phyloP scores from a whole-genome alignment of 2,113 vertebrate genomes.

The Macaca mulatta region DNA sequence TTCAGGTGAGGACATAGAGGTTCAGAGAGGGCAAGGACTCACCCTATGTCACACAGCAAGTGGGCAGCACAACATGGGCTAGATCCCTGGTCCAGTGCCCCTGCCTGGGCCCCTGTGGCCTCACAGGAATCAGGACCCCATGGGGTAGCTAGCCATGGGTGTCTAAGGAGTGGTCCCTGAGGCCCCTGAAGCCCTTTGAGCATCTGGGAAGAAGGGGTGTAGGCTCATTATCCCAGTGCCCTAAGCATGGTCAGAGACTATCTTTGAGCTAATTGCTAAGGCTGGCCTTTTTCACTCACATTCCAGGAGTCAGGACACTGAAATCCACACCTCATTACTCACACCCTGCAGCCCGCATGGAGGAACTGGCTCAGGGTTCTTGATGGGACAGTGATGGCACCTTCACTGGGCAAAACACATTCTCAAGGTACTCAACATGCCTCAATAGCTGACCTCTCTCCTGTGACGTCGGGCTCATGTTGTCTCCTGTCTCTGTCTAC shows the following conservation, averaged over 20 bases:
- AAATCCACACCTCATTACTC: background rate
- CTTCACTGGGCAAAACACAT: too few species aligned
- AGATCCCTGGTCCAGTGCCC: too few species aligned
- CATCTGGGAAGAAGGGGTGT: background rate
- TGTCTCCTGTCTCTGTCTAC: rapidly evolving
- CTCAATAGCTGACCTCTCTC: background rate
- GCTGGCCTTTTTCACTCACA: background rate
- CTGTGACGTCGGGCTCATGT: background rate
- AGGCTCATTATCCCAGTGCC: background rate
- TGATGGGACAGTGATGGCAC: rapidly evolving
- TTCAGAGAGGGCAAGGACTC: background rate
- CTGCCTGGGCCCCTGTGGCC: too few species aligned
- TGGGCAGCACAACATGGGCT: too few species aligned
- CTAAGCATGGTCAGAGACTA: background rate
- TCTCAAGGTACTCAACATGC: background rate
- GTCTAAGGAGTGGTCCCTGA: background rate
- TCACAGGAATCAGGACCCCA: too few species aligned
- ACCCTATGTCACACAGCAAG: background rate
- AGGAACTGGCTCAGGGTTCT: background rate
- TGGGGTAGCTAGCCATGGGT: too few species aligned
- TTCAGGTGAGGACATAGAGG: background rate
- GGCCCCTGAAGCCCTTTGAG: background rate
- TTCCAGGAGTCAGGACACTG: background rate
- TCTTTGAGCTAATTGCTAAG: background rate
- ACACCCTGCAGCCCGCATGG: background rate